Evolutionary conservation across 1,140 invertebrate genomes (phyloP), one percentile per base, ranked within the genome.

Genomic region (Drosophila seguyi): DNA sequence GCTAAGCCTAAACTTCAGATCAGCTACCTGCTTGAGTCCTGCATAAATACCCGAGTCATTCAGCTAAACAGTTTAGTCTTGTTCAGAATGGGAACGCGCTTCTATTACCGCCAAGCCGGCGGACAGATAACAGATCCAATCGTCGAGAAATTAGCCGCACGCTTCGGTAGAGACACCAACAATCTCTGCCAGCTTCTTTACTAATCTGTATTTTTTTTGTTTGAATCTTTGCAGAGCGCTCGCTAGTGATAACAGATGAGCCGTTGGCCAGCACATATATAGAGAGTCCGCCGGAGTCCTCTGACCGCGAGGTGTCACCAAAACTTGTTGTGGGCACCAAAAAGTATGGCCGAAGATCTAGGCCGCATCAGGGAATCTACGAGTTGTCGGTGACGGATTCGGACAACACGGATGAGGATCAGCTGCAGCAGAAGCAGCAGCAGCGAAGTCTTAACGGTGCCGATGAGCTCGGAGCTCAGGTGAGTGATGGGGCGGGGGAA

Each of bases 281-380:
- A 5, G 88, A 93, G 27, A 94, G 93, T 75, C 93, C 94, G 50
- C 93, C 94, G 25, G 94, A 94, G 47, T 94, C 94, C n/a, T 94
- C 95, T 0, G 94, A 95, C 58, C 93, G 95, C 41, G 95, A 96
- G 93, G 95, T 96, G 3, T 95, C 95, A 2, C 96, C 96, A 0
- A 96, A 96, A 82, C 95, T 95, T 72, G 94, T 96, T 0, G 95
- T 95, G 67, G 96, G 96, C 3, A 94, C 95, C n/a, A 96, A 97
- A 84, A 96, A 96, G 85, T 96, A 97, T 93, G 96, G 96, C 0
- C 93, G 96, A 2, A 93, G 96, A 8, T 96, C 96, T 1, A 92
- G 95, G 39, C 95, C 95, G 14, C 81, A 87, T 20, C 65, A 81
- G 27, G 80, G 76, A 7, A 57, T 85, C 20, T 63, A 87, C 59